These are phyloP conservation scores for Chelonoidis abingdonii DNA, from an alignment of 2,113 vertebrate genomes.

Conservation along the genomic window DNA sequence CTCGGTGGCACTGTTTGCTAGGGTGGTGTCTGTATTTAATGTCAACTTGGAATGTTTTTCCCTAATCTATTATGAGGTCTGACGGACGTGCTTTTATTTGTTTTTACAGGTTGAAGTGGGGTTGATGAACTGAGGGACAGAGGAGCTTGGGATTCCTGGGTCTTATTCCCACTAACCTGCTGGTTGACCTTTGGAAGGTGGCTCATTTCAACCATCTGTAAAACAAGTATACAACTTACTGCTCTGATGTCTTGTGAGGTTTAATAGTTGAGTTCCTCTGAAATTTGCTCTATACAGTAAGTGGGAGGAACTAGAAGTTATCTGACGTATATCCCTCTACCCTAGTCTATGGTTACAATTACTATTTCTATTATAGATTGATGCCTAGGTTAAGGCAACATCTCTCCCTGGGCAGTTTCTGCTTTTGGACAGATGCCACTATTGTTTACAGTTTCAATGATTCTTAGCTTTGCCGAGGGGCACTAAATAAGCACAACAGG, in stretches of 20 bases:
- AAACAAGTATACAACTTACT: neutral
- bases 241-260: neutral
- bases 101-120: too few species aligned
- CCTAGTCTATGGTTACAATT: too few species aligned
- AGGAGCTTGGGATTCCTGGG: neutral
- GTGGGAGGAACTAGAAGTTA: neutral
- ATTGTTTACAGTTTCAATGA: neutral
- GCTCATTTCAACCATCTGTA: neutral
- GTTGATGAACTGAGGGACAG: too few species aligned
- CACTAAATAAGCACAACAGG: accelerated
- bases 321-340: neutral
- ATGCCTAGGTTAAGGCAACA: neutral
- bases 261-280: neutral
- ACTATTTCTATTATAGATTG: too few species aligned
- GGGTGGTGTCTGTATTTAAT: too few species aligned
- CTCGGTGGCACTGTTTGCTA: too few species aligned
- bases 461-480: neutral
- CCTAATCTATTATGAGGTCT: too few species aligned
- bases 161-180: neutral
- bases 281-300: neutral
- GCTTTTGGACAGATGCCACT: neutral
- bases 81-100: too few species aligned
- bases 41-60: too few species aligned
- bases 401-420: neutral
- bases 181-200: neutral